Evolutionary conservation across 2,113 vertebrate genomes (phyloP).

Genomic region (Aptenodytes patagonicus): DNA sequence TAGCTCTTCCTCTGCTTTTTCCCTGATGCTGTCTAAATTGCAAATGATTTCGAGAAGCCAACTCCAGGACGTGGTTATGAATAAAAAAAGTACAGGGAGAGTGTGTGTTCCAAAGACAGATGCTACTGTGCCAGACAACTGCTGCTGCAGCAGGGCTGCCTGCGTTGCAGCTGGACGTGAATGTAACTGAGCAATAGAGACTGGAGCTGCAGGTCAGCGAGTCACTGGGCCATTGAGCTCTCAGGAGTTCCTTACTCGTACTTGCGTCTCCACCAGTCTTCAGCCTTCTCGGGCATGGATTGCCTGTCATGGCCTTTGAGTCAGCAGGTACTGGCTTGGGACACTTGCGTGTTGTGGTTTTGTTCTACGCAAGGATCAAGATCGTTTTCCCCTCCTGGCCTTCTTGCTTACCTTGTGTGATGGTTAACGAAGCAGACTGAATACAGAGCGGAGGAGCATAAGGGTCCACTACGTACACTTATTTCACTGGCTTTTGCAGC

Average conservation of each 20-base stretch:
- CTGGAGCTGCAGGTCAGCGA: not conserved
- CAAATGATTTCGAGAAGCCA: not conserved
- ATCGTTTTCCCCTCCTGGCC: not conserved
- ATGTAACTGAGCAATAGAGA: not conserved
- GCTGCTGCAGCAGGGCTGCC: not conserved
- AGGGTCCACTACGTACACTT: not conserved
- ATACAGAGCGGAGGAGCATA: not conserved
- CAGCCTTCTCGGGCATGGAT: not conserved
- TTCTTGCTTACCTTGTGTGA: not conserved
- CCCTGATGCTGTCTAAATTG: not conserved
- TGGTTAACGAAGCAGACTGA: not conserved
- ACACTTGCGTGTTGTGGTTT: accelerated
- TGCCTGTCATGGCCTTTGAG: not conserved
- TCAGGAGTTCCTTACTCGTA: not conserved
- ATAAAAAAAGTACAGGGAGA: not conserved
- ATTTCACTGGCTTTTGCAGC: too few species aligned
- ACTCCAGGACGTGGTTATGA: accelerated
- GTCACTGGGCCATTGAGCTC: not conserved
- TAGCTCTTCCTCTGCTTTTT: not conserved
- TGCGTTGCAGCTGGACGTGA: not conserved
- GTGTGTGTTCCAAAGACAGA: accelerated
- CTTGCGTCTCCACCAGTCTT: not conserved
- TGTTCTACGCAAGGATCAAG: not conserved
- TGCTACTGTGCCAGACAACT: not conserved
- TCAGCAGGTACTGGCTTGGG: not conserved